Percentiles rank a stretch among this genome's conserved stretches.
These are phyloP conservation scores for Chaetorhynchus papuensis DNA, from an alignment of 2,113 vertebrate species.

Conservation along the genomic window DNA sequence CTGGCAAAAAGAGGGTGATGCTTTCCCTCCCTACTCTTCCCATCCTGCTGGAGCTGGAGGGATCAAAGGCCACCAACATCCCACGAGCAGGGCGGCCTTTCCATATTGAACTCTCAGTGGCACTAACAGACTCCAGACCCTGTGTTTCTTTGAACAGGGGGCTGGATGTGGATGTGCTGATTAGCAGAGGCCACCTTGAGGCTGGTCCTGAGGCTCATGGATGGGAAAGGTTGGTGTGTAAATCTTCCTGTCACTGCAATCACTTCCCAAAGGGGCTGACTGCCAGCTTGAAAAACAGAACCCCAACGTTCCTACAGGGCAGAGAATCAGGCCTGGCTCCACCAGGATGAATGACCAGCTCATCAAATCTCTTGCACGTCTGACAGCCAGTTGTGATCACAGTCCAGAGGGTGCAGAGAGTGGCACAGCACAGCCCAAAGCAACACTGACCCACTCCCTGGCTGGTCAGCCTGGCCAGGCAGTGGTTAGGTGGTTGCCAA, in stretches of 20 bases:
- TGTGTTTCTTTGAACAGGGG: neutral
- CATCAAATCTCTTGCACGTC: accelerated
- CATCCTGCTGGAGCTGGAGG: neutral
- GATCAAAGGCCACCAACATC: neutral
- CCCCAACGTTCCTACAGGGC: neutral
- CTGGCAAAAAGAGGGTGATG: neutral
- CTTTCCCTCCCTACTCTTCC: neutral
- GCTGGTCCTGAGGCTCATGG: accelerated
- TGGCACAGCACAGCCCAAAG: neutral
- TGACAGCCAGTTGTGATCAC: neutral
- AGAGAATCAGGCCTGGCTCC: neutral
- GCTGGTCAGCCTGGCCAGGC: neutral
- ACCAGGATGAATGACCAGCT: neutral
- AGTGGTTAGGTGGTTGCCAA: neutral
- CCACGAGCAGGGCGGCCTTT: neutral
- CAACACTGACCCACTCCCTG: accelerated
- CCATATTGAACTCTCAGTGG: neutral
- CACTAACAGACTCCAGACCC: neutral
- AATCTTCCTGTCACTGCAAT: neutral
- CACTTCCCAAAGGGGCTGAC: neutral
- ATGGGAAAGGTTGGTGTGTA: neutral
- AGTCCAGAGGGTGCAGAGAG: neutral
- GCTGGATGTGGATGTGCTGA: neutral
- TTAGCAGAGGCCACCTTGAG: neutral
- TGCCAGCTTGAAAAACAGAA: neutral